Conservation (phyloP, 2,113 vertebrate species). For the Peromyscus leucopus region DNA sequence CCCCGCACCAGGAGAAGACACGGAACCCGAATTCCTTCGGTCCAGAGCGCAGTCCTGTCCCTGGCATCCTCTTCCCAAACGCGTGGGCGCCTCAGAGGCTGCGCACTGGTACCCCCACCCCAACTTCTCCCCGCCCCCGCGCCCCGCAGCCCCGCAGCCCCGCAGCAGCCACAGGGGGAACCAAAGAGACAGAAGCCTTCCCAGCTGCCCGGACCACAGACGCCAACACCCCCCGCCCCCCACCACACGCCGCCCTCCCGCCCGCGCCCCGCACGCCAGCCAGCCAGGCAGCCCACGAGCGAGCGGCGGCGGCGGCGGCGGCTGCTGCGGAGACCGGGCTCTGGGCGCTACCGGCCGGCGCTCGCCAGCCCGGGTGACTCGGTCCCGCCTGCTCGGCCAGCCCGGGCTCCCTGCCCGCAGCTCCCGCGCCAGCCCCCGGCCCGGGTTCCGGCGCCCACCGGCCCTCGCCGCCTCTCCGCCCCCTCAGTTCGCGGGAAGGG, state of each 20-base stretch:
- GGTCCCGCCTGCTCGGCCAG: background rate
- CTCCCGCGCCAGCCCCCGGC: background rate
- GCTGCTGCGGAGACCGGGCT: constrained; percentile 52
- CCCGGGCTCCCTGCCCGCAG: background rate
- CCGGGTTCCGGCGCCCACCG: background rate
- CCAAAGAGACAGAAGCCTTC: constrained; percentile 82
- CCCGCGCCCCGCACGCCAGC: constrained; percentile 66
- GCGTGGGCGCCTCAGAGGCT: background rate
- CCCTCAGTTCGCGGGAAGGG: constrained; percentile 51
- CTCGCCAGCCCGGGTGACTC: constrained; percentile 45
- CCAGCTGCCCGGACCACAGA: constrained; percentile 81
- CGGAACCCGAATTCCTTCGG: background rate
- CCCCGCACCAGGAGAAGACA: background rate
- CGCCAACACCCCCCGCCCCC: constrained; percentile 78
- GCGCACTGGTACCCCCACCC: background rate
- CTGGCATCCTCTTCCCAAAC: background rate
- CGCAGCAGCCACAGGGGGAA: constrained; percentile 79
- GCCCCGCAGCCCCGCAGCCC: constrained; percentile 47
- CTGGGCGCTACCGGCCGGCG: constrained; percentile 20
- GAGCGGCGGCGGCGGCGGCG: constrained; percentile 44
- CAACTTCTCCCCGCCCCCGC: background rate
- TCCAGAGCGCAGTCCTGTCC: background rate
- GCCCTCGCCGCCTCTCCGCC: background rate
- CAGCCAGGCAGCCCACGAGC: constrained; percentile 38
- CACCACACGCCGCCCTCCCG: constrained; percentile 61